These are phyloP conservation scores for Onthophagus taurus DNA, from an alignment of 1,140 invertebrate genomes.

Conservation along the genomic window DNA sequence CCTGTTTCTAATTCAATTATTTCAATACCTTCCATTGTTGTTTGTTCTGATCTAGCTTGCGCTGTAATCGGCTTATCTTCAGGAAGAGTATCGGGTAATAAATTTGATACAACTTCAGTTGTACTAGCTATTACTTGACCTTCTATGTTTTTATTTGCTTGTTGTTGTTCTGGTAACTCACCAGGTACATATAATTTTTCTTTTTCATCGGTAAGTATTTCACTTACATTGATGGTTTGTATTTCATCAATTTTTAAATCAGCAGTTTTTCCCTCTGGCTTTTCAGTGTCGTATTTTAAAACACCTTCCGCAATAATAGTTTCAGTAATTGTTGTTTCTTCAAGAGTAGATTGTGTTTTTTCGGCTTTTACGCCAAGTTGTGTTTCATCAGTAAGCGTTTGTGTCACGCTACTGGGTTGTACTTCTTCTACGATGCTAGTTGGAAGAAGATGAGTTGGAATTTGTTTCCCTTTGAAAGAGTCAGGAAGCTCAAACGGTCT, in stretches of 20 bases:
- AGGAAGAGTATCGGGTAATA: constrained; percentile 38
- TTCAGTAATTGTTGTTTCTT: constrained; percentile 46
- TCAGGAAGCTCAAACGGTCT: constrained; percentile 44
- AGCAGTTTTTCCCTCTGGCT: constrained; percentile 40
- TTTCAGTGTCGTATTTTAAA: constrained; percentile 23
- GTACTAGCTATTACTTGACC: constrained; percentile 42
- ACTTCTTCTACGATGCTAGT: constrained; percentile 53
- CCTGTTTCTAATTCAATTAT: constrained; percentile 42
- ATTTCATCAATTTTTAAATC: constrained; percentile 40
- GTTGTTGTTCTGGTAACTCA: constrained; percentile 25
- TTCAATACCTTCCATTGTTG: constrained; percentile 42
- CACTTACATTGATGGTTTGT: constrained; percentile 45
- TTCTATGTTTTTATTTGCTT: constrained; percentile 40
- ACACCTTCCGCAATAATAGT: constrained; percentile 42
- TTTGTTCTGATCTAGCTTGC: constrained; percentile 40
- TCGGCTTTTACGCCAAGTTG: constrained; percentile 38
- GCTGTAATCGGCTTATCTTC: constrained; percentile 34
- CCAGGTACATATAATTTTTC: constrained; percentile 34
- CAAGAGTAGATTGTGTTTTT: constrained; percentile 38
- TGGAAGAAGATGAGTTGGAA: constrained; percentile 43
- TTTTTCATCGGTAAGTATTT: constrained; percentile 42
- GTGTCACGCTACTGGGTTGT: constrained; percentile 41
- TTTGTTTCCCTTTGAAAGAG: constrained; percentile 43
- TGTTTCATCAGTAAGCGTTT: constrained; percentile 36
- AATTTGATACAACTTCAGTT: constrained; percentile 42